Evolutionary conservation across 1,140 invertebrate genomes (phyloP), one percentile per base, ranked within the genome.

Genomic region (Musca vetustissima): DNA sequence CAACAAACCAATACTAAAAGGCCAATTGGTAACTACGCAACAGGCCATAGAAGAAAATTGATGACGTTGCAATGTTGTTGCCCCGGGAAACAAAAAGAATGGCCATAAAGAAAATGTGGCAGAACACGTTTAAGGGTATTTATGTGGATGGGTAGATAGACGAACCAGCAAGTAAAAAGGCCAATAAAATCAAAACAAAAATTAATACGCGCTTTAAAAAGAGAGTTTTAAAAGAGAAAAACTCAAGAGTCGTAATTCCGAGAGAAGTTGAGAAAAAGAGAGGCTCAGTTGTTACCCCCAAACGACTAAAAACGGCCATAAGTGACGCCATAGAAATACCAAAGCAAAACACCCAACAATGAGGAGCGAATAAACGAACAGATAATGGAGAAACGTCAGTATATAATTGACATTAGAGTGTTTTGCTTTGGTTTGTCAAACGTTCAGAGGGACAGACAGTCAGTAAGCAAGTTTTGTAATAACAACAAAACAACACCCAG

Each of bases 361-460:
- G 14, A 22, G 36, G 13, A 43, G 36, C 36, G 1, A 43, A 13
- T 6, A 3, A 28, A 28, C 3, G 3, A 28, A 3, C 3, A 43
- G 1, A 43, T 43, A 43, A 43, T 43, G 36, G 36, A 50, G 64
- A 71, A 71, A 71, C 72, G 74, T 80, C 78, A 80, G 76, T 78
- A 73, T 61, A 55, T 66, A 74, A 72, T 78, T 77, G 78, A 73
- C 78, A 79, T 79, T 79, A 80, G 78, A 53, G 68, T 43, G 64
- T 71, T 72, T 70, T 65, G 43, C 66, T 72, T 52, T 66, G 53
- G 52, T 61, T 74, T 81, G 77, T 81, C 61, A 53, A 17, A 32
- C 55, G 43, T 52, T 22, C 17, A 52, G 49, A 21, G 21, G 9
- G 21, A 52, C 49, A 52, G 21, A 52, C 17, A 52, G 21, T 6